phyloP scores from a whole-genome alignment of 2,113 vertebrate species.

The Myotis brandtii region DNA sequence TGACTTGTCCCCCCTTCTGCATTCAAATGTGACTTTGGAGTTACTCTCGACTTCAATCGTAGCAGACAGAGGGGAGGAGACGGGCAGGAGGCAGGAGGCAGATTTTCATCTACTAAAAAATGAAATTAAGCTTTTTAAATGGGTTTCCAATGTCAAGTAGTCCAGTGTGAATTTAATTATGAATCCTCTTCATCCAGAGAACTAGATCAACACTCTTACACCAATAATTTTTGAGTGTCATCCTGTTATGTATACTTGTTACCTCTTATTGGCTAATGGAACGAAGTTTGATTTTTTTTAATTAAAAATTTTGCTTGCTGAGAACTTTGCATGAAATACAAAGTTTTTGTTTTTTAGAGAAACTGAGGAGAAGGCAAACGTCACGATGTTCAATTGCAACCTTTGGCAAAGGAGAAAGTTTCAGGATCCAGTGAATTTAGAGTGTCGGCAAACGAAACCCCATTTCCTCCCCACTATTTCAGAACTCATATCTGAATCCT shows the following conservation, averaged over 20 bases:
- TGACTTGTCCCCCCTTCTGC: not conserved
- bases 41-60: not conserved
- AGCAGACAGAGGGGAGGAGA: not conserved
- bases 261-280: slow-evolving; percentile 64
- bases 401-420: slow-evolving; percentile 32
- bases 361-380: slow-evolving; percentile 44
- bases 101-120: slow-evolving; percentile 78
- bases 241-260: not conserved
- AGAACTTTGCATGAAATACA: slow-evolving; percentile 76
- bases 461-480: not conserved
- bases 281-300: slow-evolving; percentile 43
- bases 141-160: slow-evolving; percentile 70
- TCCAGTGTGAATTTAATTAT: slow-evolving; percentile 75
- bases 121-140: slow-evolving; percentile 80
- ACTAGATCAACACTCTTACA: not conserved
- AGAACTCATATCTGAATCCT: slow-evolving; percentile 37
- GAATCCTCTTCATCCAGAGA: slow-evolving; percentile 59
- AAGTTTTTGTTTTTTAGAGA: slow-evolving; percentile 49
- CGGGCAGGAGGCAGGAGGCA: slow-evolving; percentile 30
- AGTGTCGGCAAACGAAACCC: not conserved
- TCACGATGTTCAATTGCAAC: slow-evolving; percentile 55
- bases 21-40: not conserved
- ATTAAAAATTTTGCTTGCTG: slow-evolving; percentile 71
- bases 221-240: slow-evolving; percentile 17
- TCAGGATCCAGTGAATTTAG: not conserved